Conservation (phyloP, 2,113 vertebrate genomes). For the Tragelaphus strepsiceros region DNA sequence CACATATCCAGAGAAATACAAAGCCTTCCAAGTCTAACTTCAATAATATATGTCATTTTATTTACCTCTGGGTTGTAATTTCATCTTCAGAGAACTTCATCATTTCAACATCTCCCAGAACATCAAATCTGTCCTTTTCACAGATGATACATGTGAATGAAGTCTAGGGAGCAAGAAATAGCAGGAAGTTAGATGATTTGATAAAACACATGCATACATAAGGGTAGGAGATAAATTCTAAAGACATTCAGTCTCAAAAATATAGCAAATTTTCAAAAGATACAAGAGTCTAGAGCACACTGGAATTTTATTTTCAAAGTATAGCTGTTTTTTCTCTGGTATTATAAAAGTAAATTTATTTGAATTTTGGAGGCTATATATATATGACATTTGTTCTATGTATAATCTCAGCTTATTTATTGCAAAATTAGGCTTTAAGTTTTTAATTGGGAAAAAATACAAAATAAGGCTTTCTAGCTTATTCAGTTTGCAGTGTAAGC, state of each 20-base stretch:
- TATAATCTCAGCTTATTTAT: background rate
- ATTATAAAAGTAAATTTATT: background rate
- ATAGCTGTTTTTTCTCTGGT: background rate
- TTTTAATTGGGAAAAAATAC: background rate
- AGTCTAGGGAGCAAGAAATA: background rate
- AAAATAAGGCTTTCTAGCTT: background rate
- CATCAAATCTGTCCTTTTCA: background rate
- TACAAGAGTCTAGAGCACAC: background rate
- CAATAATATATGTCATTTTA: conserved; percentile 14
- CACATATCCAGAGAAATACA: background rate
- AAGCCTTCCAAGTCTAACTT: background rate
- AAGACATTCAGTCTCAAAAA: background rate
- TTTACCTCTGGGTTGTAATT: background rate
- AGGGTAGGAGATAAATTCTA: background rate
- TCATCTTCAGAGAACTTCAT: background rate
- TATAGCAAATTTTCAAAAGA: background rate
- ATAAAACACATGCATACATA: background rate
- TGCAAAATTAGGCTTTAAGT: background rate
- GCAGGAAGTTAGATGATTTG: background rate
- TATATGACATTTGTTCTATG: background rate
- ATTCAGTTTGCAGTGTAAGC: background rate
- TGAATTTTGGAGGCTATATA: background rate
- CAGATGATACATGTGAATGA: background rate
- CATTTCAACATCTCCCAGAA: background rate
- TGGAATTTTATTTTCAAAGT: background rate